A percentile compares a stretch with the other conserved stretches of the same genome.
phyloP scores from a whole-genome alignment of 2,888 invertebrate genomes.

The Caenorhabditis japonica region DNA sequence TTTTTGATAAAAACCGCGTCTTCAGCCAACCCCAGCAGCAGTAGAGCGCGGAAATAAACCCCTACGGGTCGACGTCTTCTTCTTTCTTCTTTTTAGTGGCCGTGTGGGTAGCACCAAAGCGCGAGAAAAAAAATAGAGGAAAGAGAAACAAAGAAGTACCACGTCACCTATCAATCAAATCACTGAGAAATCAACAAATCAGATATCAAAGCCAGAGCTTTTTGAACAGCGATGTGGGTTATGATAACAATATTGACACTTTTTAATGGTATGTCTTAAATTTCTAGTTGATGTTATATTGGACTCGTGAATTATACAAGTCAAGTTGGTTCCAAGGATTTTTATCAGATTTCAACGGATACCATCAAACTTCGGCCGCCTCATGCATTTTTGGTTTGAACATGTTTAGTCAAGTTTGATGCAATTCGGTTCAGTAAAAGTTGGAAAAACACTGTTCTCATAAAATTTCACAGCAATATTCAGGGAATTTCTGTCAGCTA shows the following conservation, averaged over 20 bases:
- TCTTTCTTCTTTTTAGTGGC: not conserved
- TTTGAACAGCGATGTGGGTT: slow-evolving; percentile 4
- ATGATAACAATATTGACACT: not conserved
- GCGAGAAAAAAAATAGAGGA: slow-evolving; percentile 12
- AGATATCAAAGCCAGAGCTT: slow-evolving; percentile 42
- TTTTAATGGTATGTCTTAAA: not conserved
- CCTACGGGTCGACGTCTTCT: slow-evolving; percentile 18
- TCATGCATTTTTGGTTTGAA: not conserved
- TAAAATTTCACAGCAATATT: not conserved
- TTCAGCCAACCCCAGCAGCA: slow-evolving; percentile 35
- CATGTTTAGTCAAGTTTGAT: too few species aligned
- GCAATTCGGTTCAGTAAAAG: too few species aligned
- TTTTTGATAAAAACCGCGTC: slow-evolving; percentile 53
- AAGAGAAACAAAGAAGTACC: not conserved
- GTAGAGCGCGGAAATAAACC: slow-evolving; percentile 53
- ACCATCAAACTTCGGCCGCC: not conserved
- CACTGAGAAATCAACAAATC: slow-evolving; percentile 45
- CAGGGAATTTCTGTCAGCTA: not conserved
- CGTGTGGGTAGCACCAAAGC: slow-evolving; percentile 9
- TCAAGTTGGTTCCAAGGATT: not conserved
- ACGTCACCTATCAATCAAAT: slow-evolving; percentile 14
- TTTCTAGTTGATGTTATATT: not conserved
- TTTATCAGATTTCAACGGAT: not conserved
- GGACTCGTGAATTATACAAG: not conserved
- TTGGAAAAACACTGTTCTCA: not conserved